Conservation (phyloP, 2,113 vertebrate species). For the Xiphophorus couchianus region DNA sequence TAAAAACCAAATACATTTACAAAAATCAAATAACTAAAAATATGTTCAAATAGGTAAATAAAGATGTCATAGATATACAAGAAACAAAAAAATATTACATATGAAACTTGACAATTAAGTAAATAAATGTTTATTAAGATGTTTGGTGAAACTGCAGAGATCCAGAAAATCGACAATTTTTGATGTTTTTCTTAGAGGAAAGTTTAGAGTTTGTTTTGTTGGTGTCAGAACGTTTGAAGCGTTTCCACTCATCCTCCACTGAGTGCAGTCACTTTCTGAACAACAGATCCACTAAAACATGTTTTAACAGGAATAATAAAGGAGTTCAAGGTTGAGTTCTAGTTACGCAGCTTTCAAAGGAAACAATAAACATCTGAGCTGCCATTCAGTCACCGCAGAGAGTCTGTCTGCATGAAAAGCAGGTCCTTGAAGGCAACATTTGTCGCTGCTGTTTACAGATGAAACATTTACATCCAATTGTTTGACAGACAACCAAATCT, state of each 20-base stretch:
- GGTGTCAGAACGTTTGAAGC: neutral
- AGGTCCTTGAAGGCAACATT: constrained; percentile 1
- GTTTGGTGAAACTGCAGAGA: neutral
- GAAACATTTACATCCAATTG: neutral
- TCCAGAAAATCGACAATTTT: neutral
- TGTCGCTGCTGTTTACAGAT: neutral
- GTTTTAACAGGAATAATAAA: neutral
- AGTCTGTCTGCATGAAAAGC: neutral
- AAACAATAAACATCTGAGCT: constrained; percentile 2
- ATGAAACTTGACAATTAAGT: too few relatives aligned
- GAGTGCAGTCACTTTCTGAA: neutral
- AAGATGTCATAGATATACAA: neutral
- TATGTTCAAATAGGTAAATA: neutral
- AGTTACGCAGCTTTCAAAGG: neutral
- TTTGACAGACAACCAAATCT: neutral
- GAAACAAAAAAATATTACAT: too few relatives aligned
- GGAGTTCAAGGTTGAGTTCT: neutral
- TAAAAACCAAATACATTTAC: neutral
- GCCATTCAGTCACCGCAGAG: neutral
- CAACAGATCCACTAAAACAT: neutral
- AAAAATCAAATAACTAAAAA: neutral
- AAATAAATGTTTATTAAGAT: too few relatives aligned
- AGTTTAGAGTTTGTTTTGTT: neutral
- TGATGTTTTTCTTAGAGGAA: neutral
- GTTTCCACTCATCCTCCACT: neutral